Percentiles rank a stretch among this genome's conserved stretches.
Evolutionary conservation across 2,888 invertebrate species (phyloP).

Genomic region (Agrochola circellaris): DNA sequence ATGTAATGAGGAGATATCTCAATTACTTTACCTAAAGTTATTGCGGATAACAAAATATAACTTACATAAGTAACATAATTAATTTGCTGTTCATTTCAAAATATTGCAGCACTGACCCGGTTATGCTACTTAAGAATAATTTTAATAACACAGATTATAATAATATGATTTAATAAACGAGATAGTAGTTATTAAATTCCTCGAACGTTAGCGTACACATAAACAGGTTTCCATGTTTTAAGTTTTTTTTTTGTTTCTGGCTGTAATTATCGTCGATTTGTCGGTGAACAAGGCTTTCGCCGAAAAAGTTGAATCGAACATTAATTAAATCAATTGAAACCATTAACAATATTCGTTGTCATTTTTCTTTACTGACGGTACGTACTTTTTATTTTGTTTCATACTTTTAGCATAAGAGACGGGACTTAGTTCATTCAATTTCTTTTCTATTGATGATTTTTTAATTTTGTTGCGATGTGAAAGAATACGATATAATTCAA

Average conservation of each 20-base stretch:
- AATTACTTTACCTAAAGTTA: conserved; percentile 24
- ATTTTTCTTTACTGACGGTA: conserved; percentile 12
- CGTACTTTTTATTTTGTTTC: conserved; percentile 12
- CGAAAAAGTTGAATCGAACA: conserved; percentile 32
- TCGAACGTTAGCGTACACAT: conserved; percentile 31
- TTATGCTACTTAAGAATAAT: conserved; percentile 37
- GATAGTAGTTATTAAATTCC: conserved; percentile 39
- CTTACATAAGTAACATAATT: conserved; percentile 40
- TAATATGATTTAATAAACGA: conserved; percentile 48
- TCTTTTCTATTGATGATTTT: conserved; percentile 7
- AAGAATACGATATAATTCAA: conserved; percentile 20
- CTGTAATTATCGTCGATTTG: conserved; percentile 38
- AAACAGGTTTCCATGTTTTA: conserved; percentile 38
- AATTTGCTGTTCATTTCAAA: conserved; percentile 43
- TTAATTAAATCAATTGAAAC: conserved; percentile 37
- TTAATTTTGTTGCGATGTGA: conserved; percentile 6
- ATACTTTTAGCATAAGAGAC: conserved; percentile 13
- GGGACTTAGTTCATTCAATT: conserved; percentile 6
- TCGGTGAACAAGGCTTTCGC: conserved; percentile 24
- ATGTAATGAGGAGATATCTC: conserved; percentile 39
- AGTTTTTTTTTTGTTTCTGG: conserved; percentile 20
- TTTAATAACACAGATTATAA: conserved; percentile 23
- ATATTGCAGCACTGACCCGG: conserved; percentile 35
- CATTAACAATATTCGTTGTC: conserved; percentile 19
- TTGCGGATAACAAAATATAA: conserved; percentile 16